Conservation (phyloP, 2,888 invertebrate genomes). For the Labia minor region DNA sequence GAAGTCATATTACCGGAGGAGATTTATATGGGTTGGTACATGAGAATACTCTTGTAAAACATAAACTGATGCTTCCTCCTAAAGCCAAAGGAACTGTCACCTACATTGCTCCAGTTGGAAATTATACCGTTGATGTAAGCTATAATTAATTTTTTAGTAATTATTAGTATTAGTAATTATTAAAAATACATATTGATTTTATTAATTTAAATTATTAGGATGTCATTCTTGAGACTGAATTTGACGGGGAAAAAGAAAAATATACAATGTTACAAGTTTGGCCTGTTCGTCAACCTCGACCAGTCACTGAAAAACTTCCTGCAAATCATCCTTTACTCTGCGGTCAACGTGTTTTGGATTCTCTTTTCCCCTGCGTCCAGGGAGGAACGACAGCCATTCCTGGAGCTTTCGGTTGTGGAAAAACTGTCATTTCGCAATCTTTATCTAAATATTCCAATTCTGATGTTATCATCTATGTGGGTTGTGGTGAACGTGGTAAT, state of each 20-base stretch:
- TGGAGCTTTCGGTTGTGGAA: constrained; percentile 99
- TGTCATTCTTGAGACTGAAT: constrained; percentile 94
- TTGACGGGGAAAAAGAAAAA: constrained; percentile 86
- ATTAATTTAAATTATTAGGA: no score
- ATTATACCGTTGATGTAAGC: constrained; percentile 84
- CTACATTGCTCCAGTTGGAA: constrained; percentile 85
- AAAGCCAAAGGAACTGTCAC: constrained; percentile 92
- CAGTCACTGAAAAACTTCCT: constrained; percentile 93
- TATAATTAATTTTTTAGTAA: neutral
- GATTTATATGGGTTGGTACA: constrained; percentile 93
- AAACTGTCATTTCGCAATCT: constrained; percentile 99
- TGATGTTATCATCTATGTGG: constrained; percentile 98
- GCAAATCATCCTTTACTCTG: constrained; percentile 97
- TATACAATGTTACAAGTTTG: constrained; percentile 98
- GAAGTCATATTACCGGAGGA: constrained; percentile 98
- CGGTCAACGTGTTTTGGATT: constrained; percentile 95
- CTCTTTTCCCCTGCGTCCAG: constrained; percentile 97
- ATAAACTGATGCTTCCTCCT: constrained; percentile 90
- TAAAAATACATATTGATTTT: neutral
- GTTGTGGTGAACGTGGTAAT: constrained; percentile 99
- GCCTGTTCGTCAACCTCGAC: constrained; percentile 97
- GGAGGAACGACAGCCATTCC: constrained; percentile 99
- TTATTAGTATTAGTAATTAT: neutral
- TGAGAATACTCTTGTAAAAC: constrained; percentile 95
- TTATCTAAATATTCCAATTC: constrained; percentile 99